phyloP scores from a whole-genome alignment of 2,113 vertebrate species.

The Platanista minor region DNA sequence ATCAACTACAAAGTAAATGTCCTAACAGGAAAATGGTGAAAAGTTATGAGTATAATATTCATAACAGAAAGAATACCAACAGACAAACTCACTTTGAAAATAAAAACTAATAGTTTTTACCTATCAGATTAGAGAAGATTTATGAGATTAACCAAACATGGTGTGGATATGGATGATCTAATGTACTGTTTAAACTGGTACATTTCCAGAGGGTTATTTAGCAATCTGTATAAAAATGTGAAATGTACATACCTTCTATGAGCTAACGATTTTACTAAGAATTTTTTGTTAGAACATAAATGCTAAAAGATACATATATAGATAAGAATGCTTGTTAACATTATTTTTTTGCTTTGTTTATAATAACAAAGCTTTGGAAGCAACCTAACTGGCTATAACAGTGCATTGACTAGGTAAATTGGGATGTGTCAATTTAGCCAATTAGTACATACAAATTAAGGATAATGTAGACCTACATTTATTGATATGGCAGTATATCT shows the following conservation, averaged over 20 bases:
- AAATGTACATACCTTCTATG: not conserved
- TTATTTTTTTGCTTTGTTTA: not conserved
- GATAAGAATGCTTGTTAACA: not conserved
- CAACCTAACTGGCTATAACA: not conserved
- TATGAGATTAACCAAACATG: not conserved
- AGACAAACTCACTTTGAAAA: not conserved
- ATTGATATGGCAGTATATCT: not conserved
- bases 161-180: not conserved
- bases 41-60: not conserved
- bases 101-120: constrained; percentile 19
- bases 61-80: not conserved
- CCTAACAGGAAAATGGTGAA: not conserved
- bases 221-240: not conserved
- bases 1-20: not conserved
- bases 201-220: not conserved
- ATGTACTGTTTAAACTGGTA: not conserved
- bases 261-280: not conserved
- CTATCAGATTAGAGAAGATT: not conserved
- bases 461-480: not conserved
- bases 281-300: constrained; percentile 30
- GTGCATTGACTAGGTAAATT: not conserved
- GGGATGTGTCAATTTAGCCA: not conserved
- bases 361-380: not conserved
- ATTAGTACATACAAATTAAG: constrained; percentile 3
- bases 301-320: not conserved